These are phyloP conservation scores for Lagopus leucura DNA, from an alignment of 2,113 vertebrate genomes.

Conservation along the genomic window DNA sequence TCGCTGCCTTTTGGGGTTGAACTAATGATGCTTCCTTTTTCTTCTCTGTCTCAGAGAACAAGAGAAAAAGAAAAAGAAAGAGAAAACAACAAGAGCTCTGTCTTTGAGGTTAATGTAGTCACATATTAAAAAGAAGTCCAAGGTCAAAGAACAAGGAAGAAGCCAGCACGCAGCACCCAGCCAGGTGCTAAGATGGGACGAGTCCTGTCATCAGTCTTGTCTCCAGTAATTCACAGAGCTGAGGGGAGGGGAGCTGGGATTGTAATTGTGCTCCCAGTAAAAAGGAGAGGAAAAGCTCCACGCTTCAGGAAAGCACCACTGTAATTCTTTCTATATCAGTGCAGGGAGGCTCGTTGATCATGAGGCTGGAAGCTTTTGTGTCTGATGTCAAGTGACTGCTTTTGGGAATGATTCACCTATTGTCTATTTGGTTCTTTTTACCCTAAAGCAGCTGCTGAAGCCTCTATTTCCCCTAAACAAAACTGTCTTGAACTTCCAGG, in stretches of 20 bases:
- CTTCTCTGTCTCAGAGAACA: not conserved
- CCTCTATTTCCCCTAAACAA: conserved; percentile 47
- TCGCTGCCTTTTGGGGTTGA: not conserved
- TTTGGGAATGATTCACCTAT: conserved; percentile 58
- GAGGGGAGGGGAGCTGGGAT: not conserved
- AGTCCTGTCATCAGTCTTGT: not conserved
- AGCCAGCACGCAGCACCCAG: not conserved
- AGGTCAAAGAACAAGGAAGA: not conserved
- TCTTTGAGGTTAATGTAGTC: not conserved
- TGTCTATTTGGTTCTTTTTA: conserved; percentile 54
- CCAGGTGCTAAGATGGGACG: not conserved
- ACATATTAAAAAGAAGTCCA: not conserved
- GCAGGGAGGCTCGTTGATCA: conserved; percentile 52
- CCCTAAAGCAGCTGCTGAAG: conserved; percentile 63
- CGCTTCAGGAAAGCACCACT: not conserved
- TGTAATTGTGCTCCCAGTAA: not conserved
- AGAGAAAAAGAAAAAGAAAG: not conserved
- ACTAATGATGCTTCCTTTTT: not conserved
- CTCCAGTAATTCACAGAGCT: not conserved
- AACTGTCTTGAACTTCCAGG: conserved; percentile 54
- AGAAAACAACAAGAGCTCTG: not conserved
- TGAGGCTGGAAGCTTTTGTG: conserved; percentile 58
- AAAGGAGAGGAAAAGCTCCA: not conserved
- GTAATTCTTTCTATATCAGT: conserved; percentile 47
- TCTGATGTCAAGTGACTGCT: conserved; percentile 68